Percentiles rank a stretch among this genome's conserved stretches.
phyloP scores from a whole-genome alignment of 2,113 vertebrate genomes.

The Glaucomys volans region DNA sequence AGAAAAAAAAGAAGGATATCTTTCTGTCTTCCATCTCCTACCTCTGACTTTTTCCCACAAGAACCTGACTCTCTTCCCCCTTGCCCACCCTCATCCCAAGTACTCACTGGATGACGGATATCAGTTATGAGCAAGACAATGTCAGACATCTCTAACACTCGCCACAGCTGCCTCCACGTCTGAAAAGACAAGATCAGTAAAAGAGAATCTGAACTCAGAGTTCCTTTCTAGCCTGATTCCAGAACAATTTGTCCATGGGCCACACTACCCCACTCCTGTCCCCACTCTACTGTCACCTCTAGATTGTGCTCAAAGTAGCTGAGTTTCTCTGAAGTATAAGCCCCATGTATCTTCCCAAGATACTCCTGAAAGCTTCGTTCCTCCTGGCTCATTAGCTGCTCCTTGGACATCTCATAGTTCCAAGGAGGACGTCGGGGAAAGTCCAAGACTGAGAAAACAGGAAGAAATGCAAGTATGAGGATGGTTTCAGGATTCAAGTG shows the following conservation, averaged over 20 bases:
- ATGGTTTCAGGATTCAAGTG: not conserved
- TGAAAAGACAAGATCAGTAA: constrained; percentile 73
- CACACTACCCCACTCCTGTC: not conserved
- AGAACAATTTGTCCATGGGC: not conserved
- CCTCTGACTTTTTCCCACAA: not conserved
- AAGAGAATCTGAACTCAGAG: not conserved
- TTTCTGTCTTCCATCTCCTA: not conserved
- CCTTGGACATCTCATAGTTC: constrained; percentile 93
- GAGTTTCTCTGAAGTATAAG: constrained; percentile 89
- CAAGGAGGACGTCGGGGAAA: constrained; percentile 94
- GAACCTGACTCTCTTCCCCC: not conserved
- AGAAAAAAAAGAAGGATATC: not conserved
- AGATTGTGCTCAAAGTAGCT: constrained; percentile 97
- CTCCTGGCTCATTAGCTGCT: constrained; percentile 91
- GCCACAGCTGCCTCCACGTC: constrained; percentile 97
- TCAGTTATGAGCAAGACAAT: constrained; percentile 94
- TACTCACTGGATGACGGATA: constrained; percentile 93
- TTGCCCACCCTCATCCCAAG: not conserved
- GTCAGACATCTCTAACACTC: constrained; percentile 97
- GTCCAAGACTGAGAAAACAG: constrained; percentile 87
- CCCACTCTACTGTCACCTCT: constrained; percentile 87
- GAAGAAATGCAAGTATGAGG: constrained; percentile 3
- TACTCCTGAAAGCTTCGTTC: constrained; percentile 93
- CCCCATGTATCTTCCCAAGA: constrained; percentile 90
- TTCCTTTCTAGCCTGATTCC: not conserved